Evolutionary conservation across 2,797 vertebrate species (phyloP).

Genomic region (Anomalospiza imberbis): DNA sequence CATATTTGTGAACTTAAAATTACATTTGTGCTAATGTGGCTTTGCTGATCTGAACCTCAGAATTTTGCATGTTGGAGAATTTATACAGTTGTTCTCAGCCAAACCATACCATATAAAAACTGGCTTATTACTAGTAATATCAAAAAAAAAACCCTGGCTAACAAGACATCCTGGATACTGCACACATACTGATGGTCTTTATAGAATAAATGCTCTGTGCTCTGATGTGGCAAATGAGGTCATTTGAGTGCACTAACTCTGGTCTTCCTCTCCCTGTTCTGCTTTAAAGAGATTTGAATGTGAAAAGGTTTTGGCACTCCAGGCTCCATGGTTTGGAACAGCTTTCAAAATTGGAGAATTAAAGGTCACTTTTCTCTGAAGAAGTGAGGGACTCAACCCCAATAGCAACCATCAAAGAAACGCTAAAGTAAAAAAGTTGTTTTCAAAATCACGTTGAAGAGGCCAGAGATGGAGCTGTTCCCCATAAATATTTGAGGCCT

Average conservation of each 20-base stretch:
- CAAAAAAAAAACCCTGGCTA: not conserved
- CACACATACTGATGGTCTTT: constrained; percentile 34
- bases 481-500: not conserved
- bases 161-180: constrained; percentile 15
- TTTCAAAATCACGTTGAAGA: not conserved
- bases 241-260: constrained; percentile 51
- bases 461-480: not conserved
- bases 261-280: constrained; percentile 44
- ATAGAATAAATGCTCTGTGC: constrained; percentile 44
- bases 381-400: constrained; percentile 6
- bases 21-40: not conserved
- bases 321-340: constrained; percentile 39
- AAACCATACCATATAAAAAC: constrained; percentile 41
- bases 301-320: constrained; percentile 53
- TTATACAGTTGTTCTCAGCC: not conserved
- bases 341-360: constrained; percentile 15
- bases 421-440: not conserved
- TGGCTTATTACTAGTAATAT: not conserved
- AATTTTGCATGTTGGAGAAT: not conserved
- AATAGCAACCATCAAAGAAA: constrained; percentile 40
- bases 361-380: constrained; percentile 57
- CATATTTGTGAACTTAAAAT: not conserved
- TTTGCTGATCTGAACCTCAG: not conserved
- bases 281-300: constrained; percentile 60
- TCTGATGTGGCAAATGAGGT: constrained; percentile 69